These are phyloP conservation scores for Callopanchax toddi DNA, from an alignment of 2,113 vertebrate species.

Conservation along the genomic window DNA sequence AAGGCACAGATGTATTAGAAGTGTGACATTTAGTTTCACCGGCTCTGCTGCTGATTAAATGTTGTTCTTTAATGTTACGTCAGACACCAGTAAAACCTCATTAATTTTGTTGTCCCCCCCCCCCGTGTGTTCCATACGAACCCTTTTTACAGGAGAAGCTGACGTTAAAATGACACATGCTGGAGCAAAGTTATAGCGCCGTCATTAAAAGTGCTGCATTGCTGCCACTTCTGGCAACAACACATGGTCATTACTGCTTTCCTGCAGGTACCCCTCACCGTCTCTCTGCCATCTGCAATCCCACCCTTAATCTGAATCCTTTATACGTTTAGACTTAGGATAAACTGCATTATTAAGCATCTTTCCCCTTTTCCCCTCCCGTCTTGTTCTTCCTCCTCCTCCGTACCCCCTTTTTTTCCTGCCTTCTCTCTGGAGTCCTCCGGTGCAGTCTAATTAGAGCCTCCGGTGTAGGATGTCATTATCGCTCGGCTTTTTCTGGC, in stretches of 20 bases:
- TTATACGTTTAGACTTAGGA: constrained; percentile 42
- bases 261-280: constrained; percentile 19
- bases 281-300: constrained; percentile 28
- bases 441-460: constrained; percentile 74
- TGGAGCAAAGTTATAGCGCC: constrained; percentile 21
- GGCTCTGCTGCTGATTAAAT: not conserved
- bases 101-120: not conserved
- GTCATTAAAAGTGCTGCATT: constrained; percentile 48
- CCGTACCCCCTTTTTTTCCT: constrained; percentile 14
- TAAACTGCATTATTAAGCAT: constrained; percentile 62
- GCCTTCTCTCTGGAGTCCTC: constrained; percentile 55
- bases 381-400: constrained; percentile 27
- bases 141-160: constrained; percentile 4
- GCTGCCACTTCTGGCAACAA: constrained; percentile 60
- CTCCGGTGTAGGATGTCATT: constrained; percentile 73
- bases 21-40: not conserved
- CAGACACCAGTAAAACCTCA: constrained; percentile 1
- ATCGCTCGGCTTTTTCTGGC: constrained; percentile 69
- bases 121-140: not conserved
- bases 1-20: not conserved
- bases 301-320: constrained; percentile 25
- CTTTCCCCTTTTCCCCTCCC: constrained; percentile 21
- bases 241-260: constrained; percentile 50
- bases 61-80: not conserved
- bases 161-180: constrained; percentile 25